Percentiles rank a stretch among this genome's conserved stretches.
phyloP scores from a whole-genome alignment of 92 coral and sea anemone species.

The Bergia sp. region DNA sequence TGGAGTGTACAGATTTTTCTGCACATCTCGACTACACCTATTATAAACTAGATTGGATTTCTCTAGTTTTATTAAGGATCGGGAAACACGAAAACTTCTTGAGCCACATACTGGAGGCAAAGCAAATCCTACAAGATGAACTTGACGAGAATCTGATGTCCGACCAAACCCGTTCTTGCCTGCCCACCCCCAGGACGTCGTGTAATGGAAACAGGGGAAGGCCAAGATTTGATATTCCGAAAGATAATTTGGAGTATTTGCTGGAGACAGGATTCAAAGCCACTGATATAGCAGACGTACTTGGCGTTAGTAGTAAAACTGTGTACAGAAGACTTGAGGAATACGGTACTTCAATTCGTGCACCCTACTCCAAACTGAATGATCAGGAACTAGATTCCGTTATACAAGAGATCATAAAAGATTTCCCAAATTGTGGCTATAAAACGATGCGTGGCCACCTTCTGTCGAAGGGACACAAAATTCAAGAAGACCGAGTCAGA shows the following conservation, averaged over 20 bases:
- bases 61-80: neutral
- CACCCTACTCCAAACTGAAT: slow-evolving; percentile 54
- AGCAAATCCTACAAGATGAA: slow-evolving; percentile 1
- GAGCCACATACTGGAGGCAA: neutral
- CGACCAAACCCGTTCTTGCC: neutral
- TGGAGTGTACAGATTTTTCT: slow-evolving; percentile 23
- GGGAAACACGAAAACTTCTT: slow-evolving; percentile 1
- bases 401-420: slow-evolving; percentile 48
- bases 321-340: slow-evolving; percentile 67
- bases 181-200: neutral
- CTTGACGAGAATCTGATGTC: neutral
- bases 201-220: slow-evolving; percentile 38
- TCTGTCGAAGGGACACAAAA: slow-evolving; percentile 56
- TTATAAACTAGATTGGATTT: slow-evolving; percentile 40
- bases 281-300: slow-evolving; percentile 59
- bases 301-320: slow-evolving; percentile 62
- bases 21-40: neutral
- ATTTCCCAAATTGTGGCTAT: slow-evolving; percentile 72
- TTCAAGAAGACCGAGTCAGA: slow-evolving; percentile 70
- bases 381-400: slow-evolving; percentile 52
- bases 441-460: slow-evolving; percentile 72
- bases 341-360: slow-evolving; percentile 50
- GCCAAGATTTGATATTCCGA: slow-evolving; percentile 49
- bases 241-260: slow-evolving; percentile 43
- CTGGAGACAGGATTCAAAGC: slow-evolving; percentile 65